Evolutionary conservation across 2,888 invertebrate species (phyloP).

Genomic region (Melanostoma mellinum): DNA sequence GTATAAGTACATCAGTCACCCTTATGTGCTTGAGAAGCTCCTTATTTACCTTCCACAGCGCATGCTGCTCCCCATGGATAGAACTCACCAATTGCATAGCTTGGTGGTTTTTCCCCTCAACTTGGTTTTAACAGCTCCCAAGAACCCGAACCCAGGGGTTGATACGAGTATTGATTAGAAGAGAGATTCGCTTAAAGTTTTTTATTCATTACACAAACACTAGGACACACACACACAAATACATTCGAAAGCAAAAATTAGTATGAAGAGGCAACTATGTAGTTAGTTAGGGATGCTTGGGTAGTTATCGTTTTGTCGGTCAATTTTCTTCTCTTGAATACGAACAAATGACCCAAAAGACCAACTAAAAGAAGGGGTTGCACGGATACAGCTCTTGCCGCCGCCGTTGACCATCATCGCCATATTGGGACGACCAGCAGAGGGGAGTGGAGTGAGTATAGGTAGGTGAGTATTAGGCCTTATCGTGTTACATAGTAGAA

Average conservation of each 20-base stretch:
- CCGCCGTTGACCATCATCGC: conserved; percentile 45
- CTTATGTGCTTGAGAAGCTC: conserved; percentile 45
- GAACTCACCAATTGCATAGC: conserved; percentile 63
- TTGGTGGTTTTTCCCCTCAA: conserved; percentile 54
- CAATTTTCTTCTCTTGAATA: conserved; percentile 72
- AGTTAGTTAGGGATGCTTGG: conserved; percentile 71
- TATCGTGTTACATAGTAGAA: background rate
- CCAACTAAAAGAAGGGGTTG: conserved; percentile 55
- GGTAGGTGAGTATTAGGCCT: background rate
- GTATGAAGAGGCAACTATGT: conserved; percentile 65
- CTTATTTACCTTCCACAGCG: conserved; percentile 43
- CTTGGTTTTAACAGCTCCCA: conserved; percentile 23
- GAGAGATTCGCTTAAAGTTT: conserved; percentile 4
- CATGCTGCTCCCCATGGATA: conserved; percentile 63
- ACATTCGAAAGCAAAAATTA: conserved; percentile 58
- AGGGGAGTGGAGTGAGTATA: background rate
- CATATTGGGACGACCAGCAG: background rate
- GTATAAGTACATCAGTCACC: conserved; percentile 28
- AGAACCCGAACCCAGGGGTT: conserved; percentile 22
- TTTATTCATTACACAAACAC: background rate
- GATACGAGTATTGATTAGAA: conserved; percentile 45
- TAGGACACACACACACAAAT: conserved; percentile 10
- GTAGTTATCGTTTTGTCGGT: conserved; percentile 73
- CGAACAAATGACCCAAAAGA: conserved; percentile 71
- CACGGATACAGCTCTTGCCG: conserved; percentile 40